Conservation (phyloP, 2,888 invertebrate genomes). For the Seira musarum region DNA sequence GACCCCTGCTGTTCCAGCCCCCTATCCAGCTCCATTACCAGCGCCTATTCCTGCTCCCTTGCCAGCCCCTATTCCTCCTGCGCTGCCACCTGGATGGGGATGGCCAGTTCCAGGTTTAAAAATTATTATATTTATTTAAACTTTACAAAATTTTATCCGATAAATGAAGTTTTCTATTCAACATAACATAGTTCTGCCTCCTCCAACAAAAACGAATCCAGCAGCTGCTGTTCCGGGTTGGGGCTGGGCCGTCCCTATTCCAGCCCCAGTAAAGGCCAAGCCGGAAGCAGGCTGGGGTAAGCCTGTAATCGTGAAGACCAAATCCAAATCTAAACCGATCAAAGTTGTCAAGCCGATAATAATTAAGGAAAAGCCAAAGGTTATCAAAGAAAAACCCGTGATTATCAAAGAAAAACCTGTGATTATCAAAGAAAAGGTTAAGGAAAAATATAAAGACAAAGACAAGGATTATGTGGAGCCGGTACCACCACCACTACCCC, state of each 20-base stretch:
- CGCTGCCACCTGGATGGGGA: not conserved
- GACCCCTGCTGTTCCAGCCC: too few species aligned
- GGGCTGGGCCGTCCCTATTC: too few species aligned
- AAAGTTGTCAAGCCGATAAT: not conserved
- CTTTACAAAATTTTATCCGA: too few species aligned
- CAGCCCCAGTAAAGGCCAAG: not conserved
- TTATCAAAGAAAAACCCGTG: too few species aligned
- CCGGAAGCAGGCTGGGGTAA: too few species aligned
- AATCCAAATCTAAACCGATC: not conserved
- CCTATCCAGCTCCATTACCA: not conserved
- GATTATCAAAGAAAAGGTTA: not conserved
- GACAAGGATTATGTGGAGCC: not conserved
- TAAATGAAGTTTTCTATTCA: too few species aligned
- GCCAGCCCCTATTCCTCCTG: not conserved
- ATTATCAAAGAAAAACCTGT: too few species aligned
- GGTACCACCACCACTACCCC: not conserved
- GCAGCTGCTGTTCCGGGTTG: not conserved
- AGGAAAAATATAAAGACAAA: not conserved
- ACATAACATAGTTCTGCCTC: too few species aligned
- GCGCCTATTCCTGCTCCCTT: not conserved
- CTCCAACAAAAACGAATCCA: too few species aligned
- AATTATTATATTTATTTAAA: too few species aligned
- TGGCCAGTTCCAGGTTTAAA: not conserved
- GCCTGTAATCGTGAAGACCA: too few species aligned
- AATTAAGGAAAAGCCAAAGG: not conserved